Base-by-base conservation (phyloP, 2,797 vertebrate genomes). In the Taeniopygia guttata region DNA sequence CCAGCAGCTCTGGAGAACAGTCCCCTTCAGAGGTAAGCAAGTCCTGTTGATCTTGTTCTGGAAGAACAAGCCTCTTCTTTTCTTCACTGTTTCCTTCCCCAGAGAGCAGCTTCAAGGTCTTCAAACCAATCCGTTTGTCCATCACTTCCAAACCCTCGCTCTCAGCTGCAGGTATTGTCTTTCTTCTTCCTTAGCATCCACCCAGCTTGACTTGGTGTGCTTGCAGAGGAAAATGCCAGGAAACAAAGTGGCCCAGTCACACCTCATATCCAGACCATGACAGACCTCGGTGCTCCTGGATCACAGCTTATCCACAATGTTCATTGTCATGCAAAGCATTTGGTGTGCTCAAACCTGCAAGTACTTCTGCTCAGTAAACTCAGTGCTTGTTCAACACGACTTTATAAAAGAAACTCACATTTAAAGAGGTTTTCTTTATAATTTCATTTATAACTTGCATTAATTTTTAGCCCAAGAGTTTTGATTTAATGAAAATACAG, bases 1-100 rank as follows among this genome's bases (percentile, higher is more conserved):
- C 40, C 72, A 60, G 63, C 52, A 95, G 64, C 45, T 73, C 64
- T 70, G 32, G 27, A 66, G 12, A 80, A 48, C 13, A 38, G 36
- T 11, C 18, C 48, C 55, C 43, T 74, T 30, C 58, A 82, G 69
- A 56, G 29, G 22, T 30, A 20, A 84, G 14, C 0, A 0, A 49
- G 13, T 13, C 34, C 40, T 75, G 78, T 46, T 51, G 38, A 76
- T 58, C 30, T 79, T 42, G 19, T 42, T 15, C 58, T 84, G 25
- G 51, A 84, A 79, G 54, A 87, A 66, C 34, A 87, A 76, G 25
- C 30, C 15, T 62, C 64, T 58, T 26, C 2, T 68, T 52, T 70
- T 46, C 42, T 54, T 21, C 13, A 5, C 10, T 16, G 22, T 4
- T 8, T 29, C n/a, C 1, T 4, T n/a, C 5, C 22, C 17, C 4